Conservation (phyloP, 2,888 invertebrate species). For the Drosophila atripex region DNA sequence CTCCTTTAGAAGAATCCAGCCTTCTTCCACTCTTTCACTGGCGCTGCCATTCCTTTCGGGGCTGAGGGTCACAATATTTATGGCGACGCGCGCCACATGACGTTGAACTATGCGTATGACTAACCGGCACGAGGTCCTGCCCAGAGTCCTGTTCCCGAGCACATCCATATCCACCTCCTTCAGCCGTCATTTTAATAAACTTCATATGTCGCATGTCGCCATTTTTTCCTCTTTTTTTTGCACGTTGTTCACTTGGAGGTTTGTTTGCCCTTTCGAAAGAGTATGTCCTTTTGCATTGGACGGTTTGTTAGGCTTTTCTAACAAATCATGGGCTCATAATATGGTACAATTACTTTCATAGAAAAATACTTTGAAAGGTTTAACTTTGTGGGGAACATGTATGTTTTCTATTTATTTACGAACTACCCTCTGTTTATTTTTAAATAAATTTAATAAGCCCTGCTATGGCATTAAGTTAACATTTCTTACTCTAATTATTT, state of each 20-base stretch:
- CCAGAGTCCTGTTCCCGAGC: slow-evolving; percentile 1
- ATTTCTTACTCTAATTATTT: no score
- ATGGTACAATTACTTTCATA: no score
- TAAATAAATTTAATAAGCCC: no score
- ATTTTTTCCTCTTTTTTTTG: slow-evolving; percentile 63
- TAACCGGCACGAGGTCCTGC: slow-evolving; percentile 31
- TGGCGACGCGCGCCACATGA: slow-evolving; percentile 72
- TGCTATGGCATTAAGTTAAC: no score
- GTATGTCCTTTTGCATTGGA: background rate
- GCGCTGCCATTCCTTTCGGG: slow-evolving; percentile 7
- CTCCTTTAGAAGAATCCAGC: slow-evolving; percentile 1
- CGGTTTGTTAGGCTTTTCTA: background rate
- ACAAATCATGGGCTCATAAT: no score
- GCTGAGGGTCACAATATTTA: slow-evolving; percentile 67
- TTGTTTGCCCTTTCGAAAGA: slow-evolving; percentile 8
- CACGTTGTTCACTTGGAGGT: slow-evolving; percentile 47
- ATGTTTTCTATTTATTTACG: no score
- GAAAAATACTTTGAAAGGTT: no score
- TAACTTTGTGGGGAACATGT: no score
- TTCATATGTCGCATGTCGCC: slow-evolving; percentile 82
- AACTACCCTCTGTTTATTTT: no score
- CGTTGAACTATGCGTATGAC: slow-evolving; percentile 76
- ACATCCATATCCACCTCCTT: slow-evolving; percentile 18
- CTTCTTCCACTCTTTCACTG: background rate
- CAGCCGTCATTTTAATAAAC: slow-evolving; percentile 79